Percentiles rank a stretch among this genome's conserved stretches.
Evolutionary conservation across 1,140 invertebrate genomes (phyloP).

Genomic region (Dreissena rostriformis): DNA sequence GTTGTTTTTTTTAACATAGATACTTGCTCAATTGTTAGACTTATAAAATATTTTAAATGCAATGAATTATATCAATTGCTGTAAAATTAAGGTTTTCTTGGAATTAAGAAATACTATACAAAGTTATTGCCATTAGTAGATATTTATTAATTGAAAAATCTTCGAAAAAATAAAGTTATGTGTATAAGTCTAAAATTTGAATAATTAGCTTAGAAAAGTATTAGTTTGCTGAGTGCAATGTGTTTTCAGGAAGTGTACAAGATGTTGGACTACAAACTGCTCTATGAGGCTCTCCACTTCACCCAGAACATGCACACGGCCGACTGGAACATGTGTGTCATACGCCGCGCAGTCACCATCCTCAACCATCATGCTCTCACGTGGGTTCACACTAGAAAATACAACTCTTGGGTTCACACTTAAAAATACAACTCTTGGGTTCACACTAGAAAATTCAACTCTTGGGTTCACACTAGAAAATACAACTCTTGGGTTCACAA

Average conservation of each 20-base stretch:
- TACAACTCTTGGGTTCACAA: too few relatives aligned
- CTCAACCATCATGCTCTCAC: constrained; percentile 64
- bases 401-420: too few relatives aligned
- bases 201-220: neutral
- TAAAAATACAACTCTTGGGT: too few relatives aligned
- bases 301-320: constrained; percentile 76
- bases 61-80: neutral
- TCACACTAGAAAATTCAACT: too few relatives aligned
- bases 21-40: too few relatives aligned
- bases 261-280: constrained; percentile 68
- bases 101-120: neutral
- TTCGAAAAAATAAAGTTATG: neutral
- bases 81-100: neutral
- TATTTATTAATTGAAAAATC: neutral
- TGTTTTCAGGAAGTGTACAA: constrained; percentile 64
- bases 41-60: neutral
- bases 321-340: constrained; percentile 72
- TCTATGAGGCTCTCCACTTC: constrained; percentile 66
- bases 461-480: too few relatives aligned
- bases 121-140: neutral
- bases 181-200: neutral
- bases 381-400: constrained; percentile 51
- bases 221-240: neutral
- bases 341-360: constrained; percentile 59
- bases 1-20: too few relatives aligned